phyloP scores from a whole-genome alignment of 2,797 vertebrate species.

The Rhynchotus rufescens region DNA sequence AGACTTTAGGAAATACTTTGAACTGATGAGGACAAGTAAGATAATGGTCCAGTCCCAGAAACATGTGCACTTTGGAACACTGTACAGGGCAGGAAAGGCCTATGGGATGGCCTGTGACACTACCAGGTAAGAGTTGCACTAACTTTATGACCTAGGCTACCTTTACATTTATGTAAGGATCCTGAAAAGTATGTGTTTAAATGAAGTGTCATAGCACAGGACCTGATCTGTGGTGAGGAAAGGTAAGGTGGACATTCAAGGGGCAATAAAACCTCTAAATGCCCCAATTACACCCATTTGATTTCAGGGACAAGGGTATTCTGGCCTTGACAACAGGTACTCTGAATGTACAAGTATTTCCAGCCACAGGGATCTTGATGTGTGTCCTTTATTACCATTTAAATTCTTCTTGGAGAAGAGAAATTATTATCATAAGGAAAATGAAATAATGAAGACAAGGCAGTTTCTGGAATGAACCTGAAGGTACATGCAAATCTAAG shows the following conservation, averaged over 20 bases:
- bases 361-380: background rate
- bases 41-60: background rate
- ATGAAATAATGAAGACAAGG: background rate
- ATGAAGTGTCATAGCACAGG: background rate
- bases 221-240: background rate
- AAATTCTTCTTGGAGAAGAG: background rate
- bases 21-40: background rate
- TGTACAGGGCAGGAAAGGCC: background rate
- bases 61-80: background rate
- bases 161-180: background rate
- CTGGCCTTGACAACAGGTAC: background rate
- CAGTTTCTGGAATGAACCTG: background rate
- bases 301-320: background rate
- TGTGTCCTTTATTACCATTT: background rate
- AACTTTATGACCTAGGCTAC: background rate
- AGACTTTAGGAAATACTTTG: background rate
- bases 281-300: background rate
- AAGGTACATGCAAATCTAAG: conserved; percentile 24
- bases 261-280: background rate
- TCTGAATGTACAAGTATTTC: background rate
- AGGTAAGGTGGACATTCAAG: background rate
- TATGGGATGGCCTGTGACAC: background rate
- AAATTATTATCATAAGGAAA: background rate
- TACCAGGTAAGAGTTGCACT: background rate
- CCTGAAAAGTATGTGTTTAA: background rate